These are phyloP conservation scores for Crenichthys baileyi DNA, from an alignment of 2,797 vertebrate species.

Conservation along the genomic window DNA sequence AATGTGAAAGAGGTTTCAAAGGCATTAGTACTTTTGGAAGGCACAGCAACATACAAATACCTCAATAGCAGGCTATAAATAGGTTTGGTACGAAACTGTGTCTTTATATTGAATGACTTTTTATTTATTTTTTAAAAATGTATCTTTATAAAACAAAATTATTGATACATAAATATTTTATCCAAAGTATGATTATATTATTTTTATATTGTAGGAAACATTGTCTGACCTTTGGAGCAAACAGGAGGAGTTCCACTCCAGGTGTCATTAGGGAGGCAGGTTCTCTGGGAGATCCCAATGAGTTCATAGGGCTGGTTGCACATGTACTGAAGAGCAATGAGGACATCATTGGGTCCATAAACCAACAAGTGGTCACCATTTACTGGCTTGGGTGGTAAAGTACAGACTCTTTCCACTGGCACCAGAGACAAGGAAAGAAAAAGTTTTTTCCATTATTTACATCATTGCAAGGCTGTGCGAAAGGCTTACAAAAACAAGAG, in stretches of 20 bases:
- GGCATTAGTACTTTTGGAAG: too few species aligned
- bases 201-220: neutral
- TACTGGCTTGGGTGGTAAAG: slow-evolving; percentile 85
- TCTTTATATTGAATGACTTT: slow-evolving; percentile 12
- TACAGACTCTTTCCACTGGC: slow-evolving; percentile 87
- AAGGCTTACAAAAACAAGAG: slow-evolving; percentile 23
- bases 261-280: slow-evolving; percentile 87
- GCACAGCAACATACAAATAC: neutral
- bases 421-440: slow-evolving; percentile 74
- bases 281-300: slow-evolving; percentile 88
- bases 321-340: slow-evolving; percentile 89
- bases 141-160: slow-evolving; percentile 1
- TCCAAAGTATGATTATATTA: slow-evolving; percentile 3
- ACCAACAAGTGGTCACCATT: slow-evolving; percentile 91
- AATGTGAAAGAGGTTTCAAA: too few species aligned
- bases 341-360: slow-evolving; percentile 88
- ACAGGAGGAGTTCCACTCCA: slow-evolving; percentile 92
- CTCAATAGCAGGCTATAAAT: neutral
- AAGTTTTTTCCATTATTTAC: slow-evolving; percentile 26
- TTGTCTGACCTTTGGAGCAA: slow-evolving; percentile 89
- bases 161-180: neutral
- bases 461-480: slow-evolving; percentile 7
- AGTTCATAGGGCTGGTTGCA: slow-evolving; percentile 92
- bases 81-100: slow-evolving; percentile 12
- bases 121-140: neutral